Evolutionary conservation across 2,888 invertebrate genomes (phyloP), one percentile per base, ranked within the genome.

Genomic region (Volucella inanis): DNA sequence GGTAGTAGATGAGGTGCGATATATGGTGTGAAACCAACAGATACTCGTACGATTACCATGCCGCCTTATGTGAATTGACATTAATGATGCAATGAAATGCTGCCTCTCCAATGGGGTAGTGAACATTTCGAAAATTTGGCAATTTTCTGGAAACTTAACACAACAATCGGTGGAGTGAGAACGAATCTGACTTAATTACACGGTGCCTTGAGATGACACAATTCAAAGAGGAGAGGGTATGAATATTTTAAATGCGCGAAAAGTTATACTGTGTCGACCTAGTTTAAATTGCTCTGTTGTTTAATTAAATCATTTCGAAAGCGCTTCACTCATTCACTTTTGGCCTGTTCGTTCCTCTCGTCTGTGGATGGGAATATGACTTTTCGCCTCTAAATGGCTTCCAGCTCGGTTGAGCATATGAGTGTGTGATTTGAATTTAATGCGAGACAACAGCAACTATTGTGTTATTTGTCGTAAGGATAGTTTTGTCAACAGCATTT

Each of bases 271-370:
- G 11, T 31, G 61, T 8, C 67, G 74, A 83, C 83, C 83, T 54
- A 79, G 62, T 83, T 83, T 57, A 57, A 55, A 74, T 83, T 72
- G 50, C 50, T 68, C 45, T 76, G 62, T 74, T 68, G 62, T 74
- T 78, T 78, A 83, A 83, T 83, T 68, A 57, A 74, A 83, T 83
- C 74, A 79, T 59, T 83, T 78, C 64, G 62, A 45, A 68, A 78
- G 18, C 62, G 18, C 55, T 10, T n/a, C 10, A 3, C 43, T 12
- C 18, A 50, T 10, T n/a, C 10, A 3, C 43, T 12, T 14, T 4
- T 41, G 9, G 4, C 11, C 11, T 14, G 18, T 2, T 43, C 12
- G 8, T 15, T 15, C 15, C n/a, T 15, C 59, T 14, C 31, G 31
- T 31, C 22, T 38, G 38, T 45, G 65, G 45, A n/a, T 52, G 65